Evolutionary conservation across 2,113 vertebrate species (phyloP).

Genomic region (Serinus canaria): DNA sequence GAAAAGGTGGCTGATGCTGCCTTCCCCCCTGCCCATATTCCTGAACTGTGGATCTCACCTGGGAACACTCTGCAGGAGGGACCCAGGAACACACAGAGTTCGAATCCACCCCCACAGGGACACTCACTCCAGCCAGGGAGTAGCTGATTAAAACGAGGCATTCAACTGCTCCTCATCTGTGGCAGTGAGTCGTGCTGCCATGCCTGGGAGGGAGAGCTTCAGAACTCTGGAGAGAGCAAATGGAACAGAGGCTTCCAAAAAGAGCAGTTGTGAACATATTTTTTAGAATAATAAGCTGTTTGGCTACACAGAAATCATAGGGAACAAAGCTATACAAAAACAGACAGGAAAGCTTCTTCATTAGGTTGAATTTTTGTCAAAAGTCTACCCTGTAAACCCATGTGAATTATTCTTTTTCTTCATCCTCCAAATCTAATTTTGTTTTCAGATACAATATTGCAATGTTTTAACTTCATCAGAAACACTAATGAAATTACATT

Average conservation of each 20-base stretch:
- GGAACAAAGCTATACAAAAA: background rate
- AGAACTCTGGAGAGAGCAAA: background rate
- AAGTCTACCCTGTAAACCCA: background rate
- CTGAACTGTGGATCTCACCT: background rate
- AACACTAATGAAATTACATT: background rate
- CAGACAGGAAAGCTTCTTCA: background rate
- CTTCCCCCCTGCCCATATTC: background rate
- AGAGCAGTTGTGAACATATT: background rate
- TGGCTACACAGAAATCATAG: background rate
- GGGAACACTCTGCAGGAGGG: background rate
- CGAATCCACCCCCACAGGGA: background rate
- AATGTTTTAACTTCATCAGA: background rate
- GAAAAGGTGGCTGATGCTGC: background rate
- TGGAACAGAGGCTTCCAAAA: background rate
- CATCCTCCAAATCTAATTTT: background rate
- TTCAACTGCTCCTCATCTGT: background rate
- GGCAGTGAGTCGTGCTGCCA: background rate
- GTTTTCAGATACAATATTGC: background rate
- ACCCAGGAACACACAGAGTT: background rate
- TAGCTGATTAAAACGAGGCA: background rate
- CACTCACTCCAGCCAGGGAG: background rate
- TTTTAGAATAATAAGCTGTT: background rate
- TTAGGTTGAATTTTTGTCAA: background rate
- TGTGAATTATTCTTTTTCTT: background rate
- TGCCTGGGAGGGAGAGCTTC: background rate